Percentiles rank a stretch among this genome's conserved stretches.
These are phyloP conservation scores for Microplitis demolitor DNA, from an alignment of 1,140 invertebrate genomes.

Conservation along the genomic window DNA sequence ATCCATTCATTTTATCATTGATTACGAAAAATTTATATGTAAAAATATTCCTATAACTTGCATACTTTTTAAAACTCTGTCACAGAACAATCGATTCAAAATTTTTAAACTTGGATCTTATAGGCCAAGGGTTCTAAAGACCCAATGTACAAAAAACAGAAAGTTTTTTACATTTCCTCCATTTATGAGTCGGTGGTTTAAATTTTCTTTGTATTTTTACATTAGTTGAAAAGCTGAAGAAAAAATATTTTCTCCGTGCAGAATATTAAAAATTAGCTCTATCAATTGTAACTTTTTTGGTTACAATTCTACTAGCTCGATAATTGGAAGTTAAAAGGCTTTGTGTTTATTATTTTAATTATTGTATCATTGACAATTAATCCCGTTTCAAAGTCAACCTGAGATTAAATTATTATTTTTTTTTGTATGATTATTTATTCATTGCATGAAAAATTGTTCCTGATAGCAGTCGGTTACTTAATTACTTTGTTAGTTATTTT, in stretches of 20 bases:
- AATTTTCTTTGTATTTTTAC: neutral
- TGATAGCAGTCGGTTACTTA: constrained; percentile 41
- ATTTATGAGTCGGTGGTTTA: neutral
- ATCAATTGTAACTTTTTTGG: neutral
- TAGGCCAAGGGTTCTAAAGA: constrained; percentile 18
- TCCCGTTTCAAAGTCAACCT: neutral
- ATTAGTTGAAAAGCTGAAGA: neutral
- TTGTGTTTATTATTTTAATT: neutral
- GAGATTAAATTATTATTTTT: neutral
- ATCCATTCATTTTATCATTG: constrained; percentile 13
- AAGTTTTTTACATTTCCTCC: neutral
- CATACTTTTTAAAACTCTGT: neutral
- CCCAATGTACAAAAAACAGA: neutral
- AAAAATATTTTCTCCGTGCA: neutral
- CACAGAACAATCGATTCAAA: constrained; percentile 9
- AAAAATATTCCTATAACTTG: constrained; percentile 29
- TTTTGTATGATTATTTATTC: constrained; percentile 7
- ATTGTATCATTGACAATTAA: constrained; percentile 3
- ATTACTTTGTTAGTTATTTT: constrained; percentile 27
- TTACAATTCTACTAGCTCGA: neutral
- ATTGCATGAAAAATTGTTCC: constrained; percentile 52
- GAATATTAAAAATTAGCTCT: constrained; percentile 14
- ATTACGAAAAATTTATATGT: constrained; percentile 26
- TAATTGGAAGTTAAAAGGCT: constrained; percentile 1
- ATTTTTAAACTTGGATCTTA: constrained; percentile 2